phyloP scores from a whole-genome alignment of 2,113 vertebrate species.

The Oreotrochilus melanogaster region DNA sequence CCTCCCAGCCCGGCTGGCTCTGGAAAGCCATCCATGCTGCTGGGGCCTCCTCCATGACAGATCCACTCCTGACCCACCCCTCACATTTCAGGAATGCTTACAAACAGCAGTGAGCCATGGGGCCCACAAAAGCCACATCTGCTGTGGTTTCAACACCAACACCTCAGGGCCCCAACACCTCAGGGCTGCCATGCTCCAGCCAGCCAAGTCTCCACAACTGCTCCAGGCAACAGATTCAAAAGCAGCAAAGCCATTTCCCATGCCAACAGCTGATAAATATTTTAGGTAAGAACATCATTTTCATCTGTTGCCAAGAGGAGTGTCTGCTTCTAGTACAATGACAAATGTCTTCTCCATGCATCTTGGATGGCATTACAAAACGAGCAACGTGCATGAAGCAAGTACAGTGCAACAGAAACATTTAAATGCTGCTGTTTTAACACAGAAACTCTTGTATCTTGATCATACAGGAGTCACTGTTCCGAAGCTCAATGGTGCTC shows the following conservation, averaged over 20 bases:
- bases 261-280: neutral
- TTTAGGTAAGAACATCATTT: neutral
- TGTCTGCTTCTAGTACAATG: neutral
- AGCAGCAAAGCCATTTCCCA: neutral
- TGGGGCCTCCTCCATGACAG: rapidly evolving
- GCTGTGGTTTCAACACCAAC: rapidly evolving
- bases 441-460: neutral
- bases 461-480: neutral
- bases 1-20: neutral
- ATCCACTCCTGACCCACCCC: neutral
- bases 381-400: rapidly evolving
- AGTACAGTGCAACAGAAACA: rapidly evolving
- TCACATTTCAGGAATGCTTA: neutral
- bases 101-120: rapidly evolving
- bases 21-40: neutral
- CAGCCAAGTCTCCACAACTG: rapidly evolving
- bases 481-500: neutral
- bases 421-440: neutral
- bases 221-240: neutral
- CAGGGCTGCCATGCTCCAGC: rapidly evolving
- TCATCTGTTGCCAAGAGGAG: neutral
- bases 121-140: rapidly evolving
- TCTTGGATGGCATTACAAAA: neutral
- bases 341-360: rapidly evolving
- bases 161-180: rapidly evolving